phyloP scores from a whole-genome alignment of 2,113 vertebrate genomes.

The Mormyrus lacerda region DNA sequence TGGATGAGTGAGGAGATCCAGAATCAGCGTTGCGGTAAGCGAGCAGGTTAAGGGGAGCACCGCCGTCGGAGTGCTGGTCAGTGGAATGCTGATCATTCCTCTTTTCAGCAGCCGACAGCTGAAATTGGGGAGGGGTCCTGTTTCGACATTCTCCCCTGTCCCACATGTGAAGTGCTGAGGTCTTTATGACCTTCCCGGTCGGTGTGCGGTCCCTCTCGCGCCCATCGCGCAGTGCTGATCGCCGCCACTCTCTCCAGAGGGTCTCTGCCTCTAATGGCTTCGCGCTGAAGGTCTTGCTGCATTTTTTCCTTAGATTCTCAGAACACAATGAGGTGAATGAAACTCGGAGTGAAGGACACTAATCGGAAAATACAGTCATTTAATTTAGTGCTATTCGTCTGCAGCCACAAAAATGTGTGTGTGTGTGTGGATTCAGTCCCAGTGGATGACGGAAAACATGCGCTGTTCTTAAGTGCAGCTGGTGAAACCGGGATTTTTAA shows the following conservation, averaged over 20 bases:
- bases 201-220: background rate
- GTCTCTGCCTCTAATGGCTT: background rate
- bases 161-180: background rate
- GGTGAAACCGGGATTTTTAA: background rate
- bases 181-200: background rate
- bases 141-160: background rate
- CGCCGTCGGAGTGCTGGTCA: background rate
- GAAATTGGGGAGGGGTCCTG: background rate
- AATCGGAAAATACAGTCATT: background rate
- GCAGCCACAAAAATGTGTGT: background rate
- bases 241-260: background rate
- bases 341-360: background rate
- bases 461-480: background rate
- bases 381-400: background rate
- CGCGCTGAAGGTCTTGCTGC: background rate
- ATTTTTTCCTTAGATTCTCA: background rate
- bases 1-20: background rate
- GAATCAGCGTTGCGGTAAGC: background rate
- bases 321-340: background rate
- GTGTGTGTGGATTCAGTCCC: background rate
- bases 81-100: background rate
- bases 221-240: background rate
- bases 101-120: background rate
- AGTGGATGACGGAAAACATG: background rate
- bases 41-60: background rate